Evolutionary conservation across 2,797 vertebrate species (phyloP), one percentile per base, ranked within the genome.

Genomic region (Lophius americanus): DNA sequence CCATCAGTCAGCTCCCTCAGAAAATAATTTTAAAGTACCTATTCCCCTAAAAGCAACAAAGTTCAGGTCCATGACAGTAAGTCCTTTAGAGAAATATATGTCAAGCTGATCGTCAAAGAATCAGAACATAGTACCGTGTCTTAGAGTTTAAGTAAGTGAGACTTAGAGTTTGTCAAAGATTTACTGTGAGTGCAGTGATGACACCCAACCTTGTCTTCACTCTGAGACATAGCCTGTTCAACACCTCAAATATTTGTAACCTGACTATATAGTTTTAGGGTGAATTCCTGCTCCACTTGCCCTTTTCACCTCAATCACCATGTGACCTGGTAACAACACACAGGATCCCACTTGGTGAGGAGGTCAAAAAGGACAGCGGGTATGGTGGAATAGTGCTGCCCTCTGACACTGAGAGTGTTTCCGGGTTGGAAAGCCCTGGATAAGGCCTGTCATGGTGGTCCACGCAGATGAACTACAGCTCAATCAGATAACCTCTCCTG

Each of bases 371-470:
- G 91, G 82, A 78, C 84, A 76, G 82, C 87, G 91, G 91, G 87
- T 88, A 85, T 88, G 87, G 85, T 88, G 89, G 58, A 80, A 73
- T 56, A 74, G 56, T 60, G 59, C 82, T 92, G 89, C 92, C 91
- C 92, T 94, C 86, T 89, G 92, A 94, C 93, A 93, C 91, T 84
- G 84, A 88, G 85, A 71, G 91, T 90, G 92, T 94, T 88, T 88
- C 79, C 80, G 79, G 86, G 92, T 93, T 93, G 93, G 89, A 91
- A 90, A 94, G 90, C 86, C 88, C 83, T 92, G 91, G 91, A 89
- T 83, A 65, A 55, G 77, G 59, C 55, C 86, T 91, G 85, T 72
- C 90, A 78, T 77, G 96, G 95, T 96, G 95, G 96, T 96, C 96
- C 75, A 67, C 66, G 33, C 77, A 85, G 66, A 91, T 88, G 89